Conservation (phyloP, 2,113 vertebrate genomes). For the Melanerpes formicivorus region DNA sequence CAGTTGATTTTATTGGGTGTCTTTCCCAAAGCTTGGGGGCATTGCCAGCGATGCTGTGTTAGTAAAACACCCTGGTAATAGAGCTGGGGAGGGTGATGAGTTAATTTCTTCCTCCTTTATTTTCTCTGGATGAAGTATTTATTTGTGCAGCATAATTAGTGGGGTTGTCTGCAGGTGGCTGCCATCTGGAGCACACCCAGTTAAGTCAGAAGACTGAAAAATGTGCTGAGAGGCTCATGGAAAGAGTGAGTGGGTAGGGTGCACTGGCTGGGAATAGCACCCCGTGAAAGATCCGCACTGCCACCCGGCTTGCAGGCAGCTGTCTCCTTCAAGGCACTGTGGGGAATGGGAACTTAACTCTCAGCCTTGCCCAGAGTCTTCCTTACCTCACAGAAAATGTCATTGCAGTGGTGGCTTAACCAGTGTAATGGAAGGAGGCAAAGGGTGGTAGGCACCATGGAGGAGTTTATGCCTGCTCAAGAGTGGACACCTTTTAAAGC, state of each 20-base stretch:
- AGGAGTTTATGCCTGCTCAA: neutral
- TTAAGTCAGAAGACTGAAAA: neutral
- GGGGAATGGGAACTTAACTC: fast-evolving
- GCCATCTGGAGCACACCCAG: neutral
- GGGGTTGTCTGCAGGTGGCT: neutral
- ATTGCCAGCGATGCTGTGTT: neutral
- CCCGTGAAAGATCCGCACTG: neutral
- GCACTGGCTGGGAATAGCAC: neutral
- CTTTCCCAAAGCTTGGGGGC: neutral
- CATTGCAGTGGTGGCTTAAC: neutral
- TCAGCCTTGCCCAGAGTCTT: neutral
- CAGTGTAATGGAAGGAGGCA: neutral
- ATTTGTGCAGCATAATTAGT: neutral
- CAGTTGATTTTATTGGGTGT: neutral
- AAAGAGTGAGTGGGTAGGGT: neutral
- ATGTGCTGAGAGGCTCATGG: neutral
- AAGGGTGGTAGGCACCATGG: neutral
- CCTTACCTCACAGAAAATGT: neutral
- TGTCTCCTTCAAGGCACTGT: fast-evolving
- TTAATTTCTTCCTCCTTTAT: neutral
- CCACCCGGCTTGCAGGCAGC: fast-evolving
- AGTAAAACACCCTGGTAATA: neutral
- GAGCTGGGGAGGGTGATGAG: neutral
- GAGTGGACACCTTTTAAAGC: neutral
- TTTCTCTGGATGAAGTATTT: conserved; percentile 6